phyloP scores from a whole-genome alignment of 1,140 invertebrate species.

The Eufriesea mexicana region DNA sequence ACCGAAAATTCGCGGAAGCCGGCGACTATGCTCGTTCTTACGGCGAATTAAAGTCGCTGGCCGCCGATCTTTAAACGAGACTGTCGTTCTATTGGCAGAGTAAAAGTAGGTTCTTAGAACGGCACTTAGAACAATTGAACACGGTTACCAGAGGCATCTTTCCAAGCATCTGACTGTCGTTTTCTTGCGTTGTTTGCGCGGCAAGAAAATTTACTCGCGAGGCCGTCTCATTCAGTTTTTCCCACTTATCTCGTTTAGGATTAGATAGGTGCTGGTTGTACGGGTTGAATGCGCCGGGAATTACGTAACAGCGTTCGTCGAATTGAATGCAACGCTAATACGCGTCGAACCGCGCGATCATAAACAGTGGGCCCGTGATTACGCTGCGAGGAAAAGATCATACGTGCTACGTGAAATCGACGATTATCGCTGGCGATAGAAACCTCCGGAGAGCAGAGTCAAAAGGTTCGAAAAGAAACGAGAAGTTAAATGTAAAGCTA shows the following conservation, averaged over 20 bases:
- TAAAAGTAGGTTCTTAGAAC: background rate
- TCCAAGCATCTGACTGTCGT: background rate
- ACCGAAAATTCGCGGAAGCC: background rate
- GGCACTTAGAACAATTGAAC: constrained; percentile 1
- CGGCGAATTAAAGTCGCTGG: background rate
- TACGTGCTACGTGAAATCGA: too few species aligned
- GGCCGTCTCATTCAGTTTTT: background rate
- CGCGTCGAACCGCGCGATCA: background rate
- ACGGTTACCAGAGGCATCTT: background rate
- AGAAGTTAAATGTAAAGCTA: too few species aligned
- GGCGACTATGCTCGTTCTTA: background rate
- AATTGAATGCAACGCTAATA: background rate
- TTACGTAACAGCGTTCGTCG: background rate
- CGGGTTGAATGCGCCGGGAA: background rate
- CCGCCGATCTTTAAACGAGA: background rate
- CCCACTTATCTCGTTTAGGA: constrained; percentile 12
- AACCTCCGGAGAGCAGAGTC: too few species aligned
- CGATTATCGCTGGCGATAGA: too few species aligned
- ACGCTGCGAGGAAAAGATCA: too few species aligned
- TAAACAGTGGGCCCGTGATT: background rate
- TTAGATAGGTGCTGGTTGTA: background rate
- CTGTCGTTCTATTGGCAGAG: background rate
- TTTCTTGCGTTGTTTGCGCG: background rate
- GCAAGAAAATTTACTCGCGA: background rate
- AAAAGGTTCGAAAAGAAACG: too few species aligned